Base-by-base conservation (phyloP, 2,888 invertebrate species). In the Ennomos fuscantarius region DNA sequence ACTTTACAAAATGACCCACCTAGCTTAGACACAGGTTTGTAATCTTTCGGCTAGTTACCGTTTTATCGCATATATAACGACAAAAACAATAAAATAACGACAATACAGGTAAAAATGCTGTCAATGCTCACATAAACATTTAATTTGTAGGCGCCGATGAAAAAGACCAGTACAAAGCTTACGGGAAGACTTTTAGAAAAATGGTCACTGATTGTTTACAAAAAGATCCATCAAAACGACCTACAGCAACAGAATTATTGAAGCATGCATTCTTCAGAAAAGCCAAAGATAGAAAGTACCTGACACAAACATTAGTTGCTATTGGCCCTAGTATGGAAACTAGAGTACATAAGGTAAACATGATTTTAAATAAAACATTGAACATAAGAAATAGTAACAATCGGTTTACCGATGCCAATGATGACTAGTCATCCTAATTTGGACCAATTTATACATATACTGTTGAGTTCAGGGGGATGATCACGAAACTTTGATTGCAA, bases 201-300 rank as follows among this genome's bases (percentile, higher is more conserved):
- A 97, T 99, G 96, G 97, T 99, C 63, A 94, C 96, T 9, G 99
- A 99, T 80, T 99, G 99, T 85, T 93, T 99, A 65, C 98, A 98
- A 89, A 99, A 99, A 82, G 98, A 99, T 78, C 98, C 99, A 0
- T 94, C 96, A 0, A 98, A 98, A 82, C 94, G 98, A 90, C 99
- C 99, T 8, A 97, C 99, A 0, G 99, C 99, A 12, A 96, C 97
- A 36, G 99, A 99, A 84, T 92, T 99, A 47, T 89, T 99, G 54
- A 99, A 99, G 86, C 98, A 99, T 87, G 97, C 98, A 2, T 99
- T 99, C 87, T 99, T 99, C 90, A 98, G 97, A 84, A 99, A 99
- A 87, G 97, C 99, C 9, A 99, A 99, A 86, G 98, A 98, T 81
- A 96, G 96, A 78, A 97, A 96, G 79, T 97, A 97, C 88, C 91